Conservation (phyloP, 2,113 vertebrate species). For the Paramisgurnus dabryanus region DNA sequence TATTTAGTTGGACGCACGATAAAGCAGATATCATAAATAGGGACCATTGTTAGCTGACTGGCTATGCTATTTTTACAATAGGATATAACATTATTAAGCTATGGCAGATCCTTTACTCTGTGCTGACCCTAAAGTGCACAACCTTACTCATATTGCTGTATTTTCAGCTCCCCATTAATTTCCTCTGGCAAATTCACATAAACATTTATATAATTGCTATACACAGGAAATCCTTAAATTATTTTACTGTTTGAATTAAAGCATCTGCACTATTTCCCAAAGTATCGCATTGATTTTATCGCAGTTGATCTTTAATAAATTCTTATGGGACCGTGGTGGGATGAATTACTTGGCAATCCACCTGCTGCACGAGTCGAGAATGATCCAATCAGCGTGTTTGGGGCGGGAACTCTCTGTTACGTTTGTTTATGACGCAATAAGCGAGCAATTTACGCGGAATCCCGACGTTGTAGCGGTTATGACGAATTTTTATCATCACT, state of each 20-base stretch:
- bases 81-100: not conserved
- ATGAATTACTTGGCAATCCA: conserved; percentile 24
- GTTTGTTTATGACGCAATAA: conserved; percentile 22
- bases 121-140: not conserved
- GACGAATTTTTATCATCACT: not conserved
- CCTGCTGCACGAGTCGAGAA: conserved; percentile 33
- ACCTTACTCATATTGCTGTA: not conserved
- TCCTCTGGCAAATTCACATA: not conserved
- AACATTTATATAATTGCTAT: not conserved
- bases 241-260: not conserved
- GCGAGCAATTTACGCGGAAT: not conserved
- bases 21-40: not conserved
- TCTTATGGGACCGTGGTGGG: conserved; percentile 11
- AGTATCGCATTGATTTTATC: conserved; percentile 13
- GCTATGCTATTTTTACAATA: conserved; percentile 29
- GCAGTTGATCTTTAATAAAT: not conserved
- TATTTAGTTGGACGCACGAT: not conserved
- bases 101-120: not conserved
- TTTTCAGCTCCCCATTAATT: not conserved
- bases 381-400: conserved; percentile 47
- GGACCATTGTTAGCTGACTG: conserved; percentile 14
- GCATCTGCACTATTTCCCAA: not conserved
- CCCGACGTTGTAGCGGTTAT: not conserved
- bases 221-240: too few relatives aligned
- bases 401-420: conserved; percentile 49